These are phyloP conservation scores for Oxyruncus cristatus DNA, from an alignment of 2,113 vertebrate species.

Conservation along the genomic window DNA sequence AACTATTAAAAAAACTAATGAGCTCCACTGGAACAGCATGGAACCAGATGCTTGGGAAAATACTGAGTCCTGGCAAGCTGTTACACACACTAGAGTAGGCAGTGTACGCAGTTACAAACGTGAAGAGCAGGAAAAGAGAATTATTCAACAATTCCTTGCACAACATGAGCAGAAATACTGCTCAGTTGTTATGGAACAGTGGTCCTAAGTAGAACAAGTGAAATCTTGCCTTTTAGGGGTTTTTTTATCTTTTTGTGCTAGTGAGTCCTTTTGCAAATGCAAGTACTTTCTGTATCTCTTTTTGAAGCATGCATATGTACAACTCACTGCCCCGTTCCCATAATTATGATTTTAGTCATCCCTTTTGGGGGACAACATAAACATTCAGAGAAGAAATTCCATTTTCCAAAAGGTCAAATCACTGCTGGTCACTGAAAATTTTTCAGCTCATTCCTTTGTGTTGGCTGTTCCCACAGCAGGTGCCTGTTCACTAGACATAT, in stretches of 20 bases:
- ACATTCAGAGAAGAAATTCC: neutral
- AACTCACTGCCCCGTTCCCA: neutral
- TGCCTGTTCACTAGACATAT: neutral
- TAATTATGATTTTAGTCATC: neutral
- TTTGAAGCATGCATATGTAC: neutral
- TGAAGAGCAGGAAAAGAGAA: neutral
- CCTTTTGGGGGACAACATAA: neutral
- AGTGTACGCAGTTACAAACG: rapidly evolving
- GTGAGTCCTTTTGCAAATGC: neutral
- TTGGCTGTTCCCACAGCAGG: rapidly evolving
- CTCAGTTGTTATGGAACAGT: neutral
- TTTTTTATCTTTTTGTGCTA: neutral
- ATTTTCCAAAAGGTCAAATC: neutral
- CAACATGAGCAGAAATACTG: neutral
- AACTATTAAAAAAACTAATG: neutral
- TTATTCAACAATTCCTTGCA: neutral
- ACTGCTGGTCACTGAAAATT: neutral
- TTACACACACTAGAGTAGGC: neutral
- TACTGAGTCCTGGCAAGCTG: neutral
- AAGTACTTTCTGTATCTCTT: neutral
- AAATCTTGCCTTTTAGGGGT: neutral
- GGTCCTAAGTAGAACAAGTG: neutral
- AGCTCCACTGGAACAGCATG: neutral
- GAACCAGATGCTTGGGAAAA: neutral
- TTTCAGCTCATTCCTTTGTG: neutral